Base-by-base conservation (phyloP, 1,140 invertebrate species). In the Pinna nobilis region DNA sequence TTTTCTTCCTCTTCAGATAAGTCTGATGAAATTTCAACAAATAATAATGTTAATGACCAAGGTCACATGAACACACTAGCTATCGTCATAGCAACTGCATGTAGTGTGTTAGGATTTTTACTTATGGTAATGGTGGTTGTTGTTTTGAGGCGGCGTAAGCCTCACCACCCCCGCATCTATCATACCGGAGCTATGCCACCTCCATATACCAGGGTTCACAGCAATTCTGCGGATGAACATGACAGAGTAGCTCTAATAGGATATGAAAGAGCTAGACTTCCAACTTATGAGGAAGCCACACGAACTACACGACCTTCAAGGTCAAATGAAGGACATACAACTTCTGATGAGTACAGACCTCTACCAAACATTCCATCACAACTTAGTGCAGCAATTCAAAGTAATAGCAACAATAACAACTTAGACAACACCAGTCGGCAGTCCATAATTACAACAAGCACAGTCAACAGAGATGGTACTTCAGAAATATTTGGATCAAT, bases 401-500 rank as follows among this genome's bases (percentile, higher is more conserved):
- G 67, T 13, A 47, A 33, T 20, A 33, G 28, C 23, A 37, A 47
- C 37, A 64, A 33, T 32, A 47, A 41, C 28, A 74, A 70, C 63
- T 60, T 70, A 39, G 77, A 77, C 55, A 79, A 68, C 68, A 78
- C 55, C 15, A 84, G 79, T 64, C 78, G 84, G 77, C 85, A 84
- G 77, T 88, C 85, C 11, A 84, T 84, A 3, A 82, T 79, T 1
- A 86, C 86, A 4, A 86, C 80, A 41, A 86, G 80, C 63, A 86
- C 84, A 28, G 82, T 86, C 51, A 86, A 86, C 66, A 71, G 85
- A 32, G 86, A 86, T 55, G 83, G 81, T 47, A 75, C 83, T 50
- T 85, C 83, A 28, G 81, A 85, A 71, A 82, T 85, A 35, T 87
- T 86, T 78, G 86, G 86, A 20, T 88, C 86, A 41, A 74, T 87